These are phyloP conservation scores for Eleginops maclovinus DNA, from an alignment of 2,113 vertebrate species.

Conservation along the genomic window DNA sequence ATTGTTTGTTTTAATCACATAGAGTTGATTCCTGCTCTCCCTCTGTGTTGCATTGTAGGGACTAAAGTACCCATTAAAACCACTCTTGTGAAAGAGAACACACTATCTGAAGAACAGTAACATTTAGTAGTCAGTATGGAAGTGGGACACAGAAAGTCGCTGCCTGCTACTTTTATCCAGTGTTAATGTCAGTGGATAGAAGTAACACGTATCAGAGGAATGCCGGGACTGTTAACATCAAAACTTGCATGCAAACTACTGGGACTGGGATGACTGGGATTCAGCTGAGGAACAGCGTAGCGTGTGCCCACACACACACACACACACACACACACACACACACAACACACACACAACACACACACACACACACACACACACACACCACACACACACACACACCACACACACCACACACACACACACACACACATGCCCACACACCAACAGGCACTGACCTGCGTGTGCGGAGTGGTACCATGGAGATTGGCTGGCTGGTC, in stretches of 20 bases:
- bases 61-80: not conserved
- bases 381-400: constrained; percentile 21
- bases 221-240: constrained; percentile 45
- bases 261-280: constrained; percentile 53
- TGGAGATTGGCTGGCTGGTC: constrained; percentile 77
- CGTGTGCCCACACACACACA: constrained; percentile 44
- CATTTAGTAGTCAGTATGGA: constrained; percentile 27
- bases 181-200: constrained; percentile 21
- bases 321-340: constrained; percentile 23
- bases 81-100: not conserved
- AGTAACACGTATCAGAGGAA: constrained; percentile 24
- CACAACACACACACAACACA: constrained; percentile 26
- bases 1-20: not conserved
- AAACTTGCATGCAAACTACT: constrained; percentile 60
- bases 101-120: not conserved
- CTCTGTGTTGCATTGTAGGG: not conserved
- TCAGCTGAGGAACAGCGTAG: constrained; percentile 51
- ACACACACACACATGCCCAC: constrained; percentile 31
- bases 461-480: constrained; percentile 81
- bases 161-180: constrained; percentile 11
- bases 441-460: constrained; percentile 81
- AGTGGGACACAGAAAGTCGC: constrained; percentile 25
- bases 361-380: constrained; percentile 31
- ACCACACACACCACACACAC: constrained; percentile 28
- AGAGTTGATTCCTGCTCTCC: not conserved